phyloP scores from a whole-genome alignment of 2,888 invertebrate species.

The Coelopa pilipes region DNA sequence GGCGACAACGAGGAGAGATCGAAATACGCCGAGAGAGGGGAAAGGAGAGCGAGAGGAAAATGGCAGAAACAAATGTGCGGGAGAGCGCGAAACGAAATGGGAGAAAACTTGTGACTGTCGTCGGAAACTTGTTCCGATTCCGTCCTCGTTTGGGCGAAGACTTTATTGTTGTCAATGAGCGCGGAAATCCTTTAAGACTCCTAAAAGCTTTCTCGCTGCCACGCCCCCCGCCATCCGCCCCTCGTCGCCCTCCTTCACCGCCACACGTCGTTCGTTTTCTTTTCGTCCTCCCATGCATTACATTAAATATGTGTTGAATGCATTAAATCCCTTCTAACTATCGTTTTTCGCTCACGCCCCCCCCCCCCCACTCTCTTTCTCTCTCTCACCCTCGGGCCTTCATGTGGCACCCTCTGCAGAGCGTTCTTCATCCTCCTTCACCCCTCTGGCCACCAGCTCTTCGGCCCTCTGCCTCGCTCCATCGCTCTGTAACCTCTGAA shows the following conservation, averaged over 20 bases:
- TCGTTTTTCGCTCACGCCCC: background rate
- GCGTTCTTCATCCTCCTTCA: no score
- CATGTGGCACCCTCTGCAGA: no score
- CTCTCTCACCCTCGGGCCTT: background rate
- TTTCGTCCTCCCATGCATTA: background rate
- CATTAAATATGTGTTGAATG: slow-evolving; percentile 14
- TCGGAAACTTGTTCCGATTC: background rate
- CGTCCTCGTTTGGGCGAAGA: background rate
- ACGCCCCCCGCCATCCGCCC: no score
- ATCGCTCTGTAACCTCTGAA: no score
- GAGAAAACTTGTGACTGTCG: background rate
- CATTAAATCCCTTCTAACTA: slow-evolving; percentile 19
- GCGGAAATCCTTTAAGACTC: slow-evolving; percentile 7
- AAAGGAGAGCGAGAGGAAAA: background rate
- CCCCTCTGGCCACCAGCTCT: no score
- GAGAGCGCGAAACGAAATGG: no score
- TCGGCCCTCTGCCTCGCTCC: no score
- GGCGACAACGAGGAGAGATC: no score
- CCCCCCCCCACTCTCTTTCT: background rate
- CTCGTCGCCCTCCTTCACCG: background rate
- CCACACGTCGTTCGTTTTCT: background rate
- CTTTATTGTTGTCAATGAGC: slow-evolving; percentile 19
- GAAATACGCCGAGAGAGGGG: no score
- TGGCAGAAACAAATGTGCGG: background rate
- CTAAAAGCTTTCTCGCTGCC: slow-evolving; percentile 9